Evolutionary conservation across 2,113 vertebrate genomes (phyloP), one percentile per base, ranked within the genome.

Genomic region (Gobio gobio): DNA sequence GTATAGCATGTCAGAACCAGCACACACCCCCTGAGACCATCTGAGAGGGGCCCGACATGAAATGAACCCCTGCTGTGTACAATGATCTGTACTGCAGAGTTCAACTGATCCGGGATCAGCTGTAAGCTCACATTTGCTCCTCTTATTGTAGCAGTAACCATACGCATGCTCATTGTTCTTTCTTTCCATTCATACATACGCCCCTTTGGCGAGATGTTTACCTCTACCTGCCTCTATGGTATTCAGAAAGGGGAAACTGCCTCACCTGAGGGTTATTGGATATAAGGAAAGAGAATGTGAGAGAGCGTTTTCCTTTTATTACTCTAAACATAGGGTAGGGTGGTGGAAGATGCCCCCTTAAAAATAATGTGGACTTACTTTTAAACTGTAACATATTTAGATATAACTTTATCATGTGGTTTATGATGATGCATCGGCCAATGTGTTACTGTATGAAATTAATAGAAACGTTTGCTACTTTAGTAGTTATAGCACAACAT

Each of bases 261-360:
- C 29, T 77, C 26, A 85, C 70, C 16, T 72, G 51, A 47, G 75
- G 43, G 75, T 72, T 72, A 59, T 78, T 72, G 75, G 6, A 79
- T 85, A 72, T 85, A 59, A n/a, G 49, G 36, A 33, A n/a, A 10
- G 64, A 70, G 12, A 45, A 49, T 22, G 40, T 76, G 54, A 79
- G 58, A 74, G 84, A 74, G 18, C 24, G 68, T 84, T 68, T 54
- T 83, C 13, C 7, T 72, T 26, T 73, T 36, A 47, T 56, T 40
- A 45, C n/a, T 74, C 33, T 22, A 56, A 49, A 51, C 49, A 51
- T 51, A 51, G 10, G 10, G 3, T 12, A 47, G 10, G 45, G 12
- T 47, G 45, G 45, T 10, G 12, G 10, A 47, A 47, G 45, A 47
- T 47, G 10, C 10, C 10, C 45, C 45, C 10, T 47, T 10, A 47